Evolutionary conservation across 2,113 vertebrate species (phyloP).

Genomic region (Pseudolaguvia tuberculata): DNA sequence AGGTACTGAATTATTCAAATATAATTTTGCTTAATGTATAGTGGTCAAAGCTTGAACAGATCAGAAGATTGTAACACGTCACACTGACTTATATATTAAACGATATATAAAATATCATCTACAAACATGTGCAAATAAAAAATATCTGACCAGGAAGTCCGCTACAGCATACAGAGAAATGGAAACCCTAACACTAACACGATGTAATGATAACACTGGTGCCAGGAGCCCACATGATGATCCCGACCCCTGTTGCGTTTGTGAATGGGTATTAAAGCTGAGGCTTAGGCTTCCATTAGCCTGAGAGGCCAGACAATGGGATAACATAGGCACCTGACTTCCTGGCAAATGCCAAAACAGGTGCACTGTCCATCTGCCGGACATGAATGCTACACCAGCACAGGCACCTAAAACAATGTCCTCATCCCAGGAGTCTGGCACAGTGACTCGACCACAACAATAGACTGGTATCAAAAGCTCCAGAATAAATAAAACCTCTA

Average conservation of each 20-base stretch:
- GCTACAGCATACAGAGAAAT: background rate
- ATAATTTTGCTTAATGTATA: background rate
- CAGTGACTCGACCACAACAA: slow-evolving; percentile 27
- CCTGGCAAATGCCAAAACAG: slow-evolving; percentile 41
- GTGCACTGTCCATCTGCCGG: slow-evolving; percentile 48
- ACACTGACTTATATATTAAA: too few relatives aligned
- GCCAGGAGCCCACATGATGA: slow-evolving; percentile 17
- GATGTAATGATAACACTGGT: background rate
- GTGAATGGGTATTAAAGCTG: slow-evolving; percentile 36
- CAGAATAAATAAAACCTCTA: slow-evolving; percentile 2
- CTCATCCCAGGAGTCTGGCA: slow-evolving; percentile 34
- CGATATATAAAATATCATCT: background rate
- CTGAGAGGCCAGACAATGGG: slow-evolving; percentile 35
- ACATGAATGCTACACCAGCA: slow-evolving; percentile 23
- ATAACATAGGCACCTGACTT: slow-evolving; percentile 37
- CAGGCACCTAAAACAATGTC: slow-evolving; percentile 36
- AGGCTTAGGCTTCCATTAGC: slow-evolving; percentile 32
- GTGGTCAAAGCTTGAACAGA: background rate
- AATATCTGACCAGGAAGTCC: background rate
- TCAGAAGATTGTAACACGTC: too few relatives aligned
- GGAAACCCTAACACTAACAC: slow-evolving; percentile 3
- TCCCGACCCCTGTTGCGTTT: slow-evolving; percentile 19
- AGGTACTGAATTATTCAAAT: background rate
- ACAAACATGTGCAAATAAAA: background rate
- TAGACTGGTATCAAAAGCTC: slow-evolving; percentile 22